Evolutionary conservation across 2,797 vertebrate genomes (phyloP).

Genomic region (Pitangus sulphuratus): DNA sequence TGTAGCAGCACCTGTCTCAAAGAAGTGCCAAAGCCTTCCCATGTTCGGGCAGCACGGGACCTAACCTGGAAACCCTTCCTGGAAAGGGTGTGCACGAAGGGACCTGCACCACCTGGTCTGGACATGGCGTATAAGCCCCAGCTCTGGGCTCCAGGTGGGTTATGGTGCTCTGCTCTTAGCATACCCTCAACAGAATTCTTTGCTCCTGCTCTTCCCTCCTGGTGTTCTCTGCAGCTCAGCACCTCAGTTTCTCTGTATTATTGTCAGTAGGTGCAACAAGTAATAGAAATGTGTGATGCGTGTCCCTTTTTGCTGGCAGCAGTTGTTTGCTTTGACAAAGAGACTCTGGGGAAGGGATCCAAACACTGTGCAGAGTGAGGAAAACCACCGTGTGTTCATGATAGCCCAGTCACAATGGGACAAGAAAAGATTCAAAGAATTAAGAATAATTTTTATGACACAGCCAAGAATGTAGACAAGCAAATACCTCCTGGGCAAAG

Average conservation of each 20-base stretch:
- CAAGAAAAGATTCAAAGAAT: not conserved
- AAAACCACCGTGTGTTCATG: accelerated
- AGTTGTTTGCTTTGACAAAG: not conserved
- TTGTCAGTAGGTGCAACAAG: not conserved
- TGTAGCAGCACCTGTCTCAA: accelerated
- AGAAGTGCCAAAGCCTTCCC: not conserved
- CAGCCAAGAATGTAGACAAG: not conserved
- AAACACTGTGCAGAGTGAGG: accelerated
- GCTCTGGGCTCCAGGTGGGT: not conserved
- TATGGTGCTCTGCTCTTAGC: not conserved
- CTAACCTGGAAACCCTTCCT: too few species aligned
- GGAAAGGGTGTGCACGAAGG: accelerated
- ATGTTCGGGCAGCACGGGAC: accelerated
- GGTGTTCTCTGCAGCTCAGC: not conserved
- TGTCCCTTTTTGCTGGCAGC: not conserved
- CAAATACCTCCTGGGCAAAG: not conserved
- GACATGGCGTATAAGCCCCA: accelerated
- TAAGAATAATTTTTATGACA: not conserved
- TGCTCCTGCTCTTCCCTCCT: not conserved
- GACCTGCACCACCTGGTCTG: not conserved
- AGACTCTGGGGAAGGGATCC: not conserved
- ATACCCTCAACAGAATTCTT: not conserved
- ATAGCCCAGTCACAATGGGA: not conserved
- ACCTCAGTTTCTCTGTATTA: not conserved
- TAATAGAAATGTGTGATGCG: accelerated